Conservation (phyloP, 2,797 vertebrate genomes). For the Hypotaenidia okinawae region DNA sequence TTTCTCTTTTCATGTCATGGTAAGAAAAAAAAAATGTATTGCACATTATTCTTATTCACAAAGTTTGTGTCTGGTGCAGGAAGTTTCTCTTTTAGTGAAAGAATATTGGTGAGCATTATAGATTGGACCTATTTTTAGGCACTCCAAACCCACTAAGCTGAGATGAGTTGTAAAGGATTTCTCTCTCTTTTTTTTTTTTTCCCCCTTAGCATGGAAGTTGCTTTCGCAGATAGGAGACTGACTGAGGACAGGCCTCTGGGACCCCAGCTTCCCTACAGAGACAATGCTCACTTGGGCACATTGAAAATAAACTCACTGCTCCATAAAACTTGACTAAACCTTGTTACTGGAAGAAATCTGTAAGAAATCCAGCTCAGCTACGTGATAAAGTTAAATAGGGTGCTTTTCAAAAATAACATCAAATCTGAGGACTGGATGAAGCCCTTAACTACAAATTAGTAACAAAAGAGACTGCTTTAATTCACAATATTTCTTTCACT, state of each 20-base stretch:
- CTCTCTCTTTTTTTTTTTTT: neutral
- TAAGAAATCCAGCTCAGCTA: slow-evolving; percentile 37
- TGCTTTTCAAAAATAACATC: neutral
- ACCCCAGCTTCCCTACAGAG: neutral
- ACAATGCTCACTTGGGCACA: slow-evolving; percentile 5
- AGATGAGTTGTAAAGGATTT: neutral
- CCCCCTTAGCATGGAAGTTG: neutral
- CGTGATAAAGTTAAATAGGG: neutral
- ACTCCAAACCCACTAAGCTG: neutral
- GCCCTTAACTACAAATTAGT: slow-evolving; percentile 47
- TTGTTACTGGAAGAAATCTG: slow-evolving; percentile 12
- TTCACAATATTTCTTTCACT: neutral
- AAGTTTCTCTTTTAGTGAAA: slow-evolving; percentile 55
- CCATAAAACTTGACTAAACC: neutral
- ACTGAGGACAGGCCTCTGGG: neutral
- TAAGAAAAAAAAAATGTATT: slow-evolving; percentile 87
- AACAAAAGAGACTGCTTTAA: neutral
- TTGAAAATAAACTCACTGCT: neutral
- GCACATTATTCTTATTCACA: slow-evolving; percentile 86
- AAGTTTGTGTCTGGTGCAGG: slow-evolving; percentile 48
- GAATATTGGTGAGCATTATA: neutral
- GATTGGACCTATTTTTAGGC: slow-evolving; percentile 38
- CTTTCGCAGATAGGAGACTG: neutral
- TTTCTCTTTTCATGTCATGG: slow-evolving; percentile 83
- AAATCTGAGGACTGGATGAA: slow-evolving; percentile 1